These are phyloP conservation scores for Dromiciops gliroides DNA, from an alignment of 2,113 vertebrate species.

Conservation along the genomic window DNA sequence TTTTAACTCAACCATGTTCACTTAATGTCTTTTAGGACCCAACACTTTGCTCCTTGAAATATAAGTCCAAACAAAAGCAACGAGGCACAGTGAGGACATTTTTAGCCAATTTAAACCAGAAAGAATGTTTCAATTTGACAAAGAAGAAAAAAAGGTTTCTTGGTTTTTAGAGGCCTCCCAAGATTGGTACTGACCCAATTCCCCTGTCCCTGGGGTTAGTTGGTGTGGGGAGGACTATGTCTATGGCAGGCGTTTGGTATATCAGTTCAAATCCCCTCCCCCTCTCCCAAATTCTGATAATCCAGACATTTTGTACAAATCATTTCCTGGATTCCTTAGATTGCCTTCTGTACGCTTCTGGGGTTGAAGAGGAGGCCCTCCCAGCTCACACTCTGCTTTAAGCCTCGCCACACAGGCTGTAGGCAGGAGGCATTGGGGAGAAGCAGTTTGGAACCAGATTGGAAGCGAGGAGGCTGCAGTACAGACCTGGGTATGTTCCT, in stretches of 20 bases:
- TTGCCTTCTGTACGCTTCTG: conserved; percentile 2
- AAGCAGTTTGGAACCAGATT: conserved; percentile 36
- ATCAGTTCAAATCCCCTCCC: background rate
- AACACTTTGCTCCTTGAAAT: conserved; percentile 20
- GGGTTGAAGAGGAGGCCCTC: background rate
- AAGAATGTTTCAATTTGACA: conserved; percentile 32
- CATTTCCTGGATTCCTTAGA: background rate
- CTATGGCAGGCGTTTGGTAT: background rate
- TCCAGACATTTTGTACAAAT: background rate
- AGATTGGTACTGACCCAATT: conserved; percentile 8
- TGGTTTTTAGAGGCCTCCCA: background rate
- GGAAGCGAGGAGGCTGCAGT: background rate
- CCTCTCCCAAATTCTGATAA: background rate
- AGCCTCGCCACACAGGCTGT: background rate
- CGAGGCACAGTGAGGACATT: conserved; percentile 24
- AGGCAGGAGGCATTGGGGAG: background rate
- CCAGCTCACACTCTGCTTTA: background rate
- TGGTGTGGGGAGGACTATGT: background rate
- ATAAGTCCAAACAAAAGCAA: conserved; percentile 28
- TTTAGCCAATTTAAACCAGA: conserved; percentile 54
- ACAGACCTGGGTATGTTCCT: background rate
- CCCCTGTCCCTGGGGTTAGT: conserved; percentile 56
- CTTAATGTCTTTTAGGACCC: conserved; percentile 69
- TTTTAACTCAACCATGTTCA: conserved; percentile 53
- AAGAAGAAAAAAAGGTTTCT: background rate